These are phyloP conservation scores for Scaptomyza reducta DNA, from an alignment of 2,888 invertebrate species.

Conservation along the genomic window DNA sequence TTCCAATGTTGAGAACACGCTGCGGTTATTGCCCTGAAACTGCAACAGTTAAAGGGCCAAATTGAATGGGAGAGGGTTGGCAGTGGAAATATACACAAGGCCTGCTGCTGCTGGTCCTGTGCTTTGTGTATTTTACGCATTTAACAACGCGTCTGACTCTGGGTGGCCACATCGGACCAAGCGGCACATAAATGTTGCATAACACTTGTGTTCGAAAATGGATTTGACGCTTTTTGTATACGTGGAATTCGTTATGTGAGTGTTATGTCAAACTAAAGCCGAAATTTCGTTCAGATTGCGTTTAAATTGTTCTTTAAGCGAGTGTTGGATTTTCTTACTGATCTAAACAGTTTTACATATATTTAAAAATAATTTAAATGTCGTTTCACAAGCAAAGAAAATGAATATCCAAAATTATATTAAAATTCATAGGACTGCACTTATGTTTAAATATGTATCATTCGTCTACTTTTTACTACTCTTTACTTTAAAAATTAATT, in stretches of 20 bases:
- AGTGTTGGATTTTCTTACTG: background rate
- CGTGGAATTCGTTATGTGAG: conserved; percentile 27
- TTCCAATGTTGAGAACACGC: conserved; percentile 67
- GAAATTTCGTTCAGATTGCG: background rate
- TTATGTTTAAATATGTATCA: too few relatives aligned
- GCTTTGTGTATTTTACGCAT: conserved; percentile 75
- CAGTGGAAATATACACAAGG: too few relatives aligned
- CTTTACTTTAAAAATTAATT: too few relatives aligned
- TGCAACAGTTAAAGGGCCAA: conserved; percentile 30
- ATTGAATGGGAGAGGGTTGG: background rate
- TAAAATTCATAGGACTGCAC: too few relatives aligned
- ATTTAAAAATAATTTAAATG: too few relatives aligned
- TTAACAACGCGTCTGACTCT: conserved; percentile 46
- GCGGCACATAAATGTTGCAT: conserved; percentile 63
- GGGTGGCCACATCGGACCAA: conserved; percentile 8
- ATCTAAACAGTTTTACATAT: too few relatives aligned
- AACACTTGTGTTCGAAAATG: conserved; percentile 29
- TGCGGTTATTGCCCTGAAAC: conserved; percentile 73
- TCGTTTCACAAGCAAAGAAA: too few relatives aligned
- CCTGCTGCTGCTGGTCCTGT: background rate
- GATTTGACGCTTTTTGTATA: conserved; percentile 22
- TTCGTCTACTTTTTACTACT: too few relatives aligned
- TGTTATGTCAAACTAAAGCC: conserved; percentile 23
- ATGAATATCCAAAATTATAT: too few relatives aligned
- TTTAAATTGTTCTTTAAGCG: background rate